phyloP scores from a whole-genome alignment of 2,113 vertebrate species.

The Zootoca vivipara region DNA sequence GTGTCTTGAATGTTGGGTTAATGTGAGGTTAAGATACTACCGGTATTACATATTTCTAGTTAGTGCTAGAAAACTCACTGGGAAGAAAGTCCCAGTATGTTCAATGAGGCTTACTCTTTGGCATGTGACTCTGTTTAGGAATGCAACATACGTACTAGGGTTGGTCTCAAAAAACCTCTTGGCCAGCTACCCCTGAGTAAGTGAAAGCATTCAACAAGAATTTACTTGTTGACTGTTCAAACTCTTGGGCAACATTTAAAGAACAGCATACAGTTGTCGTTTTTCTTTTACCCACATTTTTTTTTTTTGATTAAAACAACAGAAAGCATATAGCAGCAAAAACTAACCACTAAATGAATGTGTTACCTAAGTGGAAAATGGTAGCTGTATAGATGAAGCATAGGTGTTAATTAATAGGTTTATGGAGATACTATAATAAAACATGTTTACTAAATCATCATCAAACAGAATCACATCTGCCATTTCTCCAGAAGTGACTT shows the following conservation, averaged over 20 bases:
- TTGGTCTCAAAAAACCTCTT: neutral
- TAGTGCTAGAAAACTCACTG: neutral
- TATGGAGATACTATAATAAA: too few species aligned
- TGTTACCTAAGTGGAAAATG: too few species aligned
- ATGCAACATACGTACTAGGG: neutral
- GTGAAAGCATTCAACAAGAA: neutral
- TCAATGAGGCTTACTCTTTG: neutral
- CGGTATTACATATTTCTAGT: neutral
- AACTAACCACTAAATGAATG: neutral
- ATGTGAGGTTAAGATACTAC: neutral
- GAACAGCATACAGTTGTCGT: neutral
- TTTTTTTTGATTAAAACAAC: neutral
- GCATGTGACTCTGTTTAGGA: neutral
- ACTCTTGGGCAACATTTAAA: neutral
- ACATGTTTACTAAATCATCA: too few species aligned
- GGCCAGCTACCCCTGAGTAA: neutral
- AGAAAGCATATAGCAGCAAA: neutral
- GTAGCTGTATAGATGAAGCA: too few species aligned
- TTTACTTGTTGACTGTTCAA: neutral
- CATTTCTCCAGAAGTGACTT: too few species aligned
- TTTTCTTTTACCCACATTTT: neutral
- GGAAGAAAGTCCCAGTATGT: neutral
- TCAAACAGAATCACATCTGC: too few species aligned
- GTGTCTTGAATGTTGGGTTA: neutral
- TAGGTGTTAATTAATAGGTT: too few species aligned